A percentile compares a stretch with the other conserved stretches of the same genome.
These are phyloP conservation scores for Saguinus midas DNA, from an alignment of 2,113 vertebrate species.

Conservation along the genomic window DNA sequence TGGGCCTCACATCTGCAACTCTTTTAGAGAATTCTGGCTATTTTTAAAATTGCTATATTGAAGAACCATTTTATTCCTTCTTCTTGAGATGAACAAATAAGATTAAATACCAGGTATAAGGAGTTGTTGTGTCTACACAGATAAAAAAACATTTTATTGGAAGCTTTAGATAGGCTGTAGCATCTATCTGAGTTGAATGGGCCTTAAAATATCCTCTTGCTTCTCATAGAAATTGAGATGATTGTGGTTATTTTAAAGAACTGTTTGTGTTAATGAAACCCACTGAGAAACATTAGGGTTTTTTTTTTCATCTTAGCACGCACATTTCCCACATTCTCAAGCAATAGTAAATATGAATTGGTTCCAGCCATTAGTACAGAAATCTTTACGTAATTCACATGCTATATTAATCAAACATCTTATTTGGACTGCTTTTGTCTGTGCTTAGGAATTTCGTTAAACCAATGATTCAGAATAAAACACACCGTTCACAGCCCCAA, in stretches of 20 bases:
- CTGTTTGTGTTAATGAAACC: neutral
- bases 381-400: neutral
- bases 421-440: neutral
- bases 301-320: neutral
- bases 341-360: neutral
- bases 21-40: neutral
- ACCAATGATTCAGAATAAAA: neutral
- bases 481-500: neutral
- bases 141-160: neutral
- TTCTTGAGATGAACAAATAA: neutral
- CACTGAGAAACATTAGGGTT: neutral
- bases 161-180: neutral
- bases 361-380: neutral
- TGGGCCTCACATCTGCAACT: neutral
- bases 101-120: neutral
- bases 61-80: neutral
- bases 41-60: neutral
- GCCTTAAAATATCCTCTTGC: neutral
- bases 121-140: neutral
- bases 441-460: neutral
- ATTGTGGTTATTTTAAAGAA: neutral
- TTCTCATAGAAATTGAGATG: neutral
- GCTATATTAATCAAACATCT: neutral
- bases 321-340: neutral
- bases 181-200: neutral